Conservation (phyloP, 2,797 vertebrate species). For the Sebastes hopkinsi region DNA sequence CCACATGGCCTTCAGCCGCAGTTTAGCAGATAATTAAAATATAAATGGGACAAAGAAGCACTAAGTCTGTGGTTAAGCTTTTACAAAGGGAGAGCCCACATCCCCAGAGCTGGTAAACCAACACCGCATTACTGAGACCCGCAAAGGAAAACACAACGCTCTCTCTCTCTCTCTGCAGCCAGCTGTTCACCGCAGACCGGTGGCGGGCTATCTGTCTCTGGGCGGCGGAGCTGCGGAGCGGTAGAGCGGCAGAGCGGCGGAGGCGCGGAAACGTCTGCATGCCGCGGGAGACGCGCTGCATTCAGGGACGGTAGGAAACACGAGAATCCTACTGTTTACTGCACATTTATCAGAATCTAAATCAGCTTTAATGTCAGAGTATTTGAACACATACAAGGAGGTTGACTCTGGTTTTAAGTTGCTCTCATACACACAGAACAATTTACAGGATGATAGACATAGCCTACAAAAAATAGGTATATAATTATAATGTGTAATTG, state of each 20-base stretch:
- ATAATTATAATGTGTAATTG: no score
- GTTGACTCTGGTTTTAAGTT: neutral
- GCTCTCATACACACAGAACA: neutral
- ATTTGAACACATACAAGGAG: neutral
- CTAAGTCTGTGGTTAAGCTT: slow-evolving; percentile 76
- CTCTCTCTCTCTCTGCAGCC: slow-evolving; percentile 33
- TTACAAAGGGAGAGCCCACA: slow-evolving; percentile 73
- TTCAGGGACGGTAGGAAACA: slow-evolving; percentile 33
- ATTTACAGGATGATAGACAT: neutral
- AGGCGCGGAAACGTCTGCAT: neutral
- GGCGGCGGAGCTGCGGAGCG: no score
- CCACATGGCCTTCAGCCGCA: slow-evolving; percentile 76
- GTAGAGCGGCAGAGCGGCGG: neutral
- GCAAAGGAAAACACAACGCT: slow-evolving; percentile 69
- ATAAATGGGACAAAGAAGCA: slow-evolving; percentile 77
- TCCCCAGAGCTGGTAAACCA: slow-evolving; percentile 79
- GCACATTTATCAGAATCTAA: neutral
- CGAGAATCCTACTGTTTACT: rapidly evolving
- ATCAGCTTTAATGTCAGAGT: neutral
- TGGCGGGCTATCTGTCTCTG: neutral
- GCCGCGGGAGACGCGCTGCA: slow-evolving; percentile 15
- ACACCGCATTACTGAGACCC: slow-evolving; percentile 75
- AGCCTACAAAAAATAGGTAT: neutral
- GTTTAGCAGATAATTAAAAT: slow-evolving; percentile 90
- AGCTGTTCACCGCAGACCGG: slow-evolving; percentile 73